A percentile compares a stretch with the other conserved stretches of the same genome.
phyloP scores from a whole-genome alignment of 2,113 vertebrate species.

The Daphoenositta chrysoptera region DNA sequence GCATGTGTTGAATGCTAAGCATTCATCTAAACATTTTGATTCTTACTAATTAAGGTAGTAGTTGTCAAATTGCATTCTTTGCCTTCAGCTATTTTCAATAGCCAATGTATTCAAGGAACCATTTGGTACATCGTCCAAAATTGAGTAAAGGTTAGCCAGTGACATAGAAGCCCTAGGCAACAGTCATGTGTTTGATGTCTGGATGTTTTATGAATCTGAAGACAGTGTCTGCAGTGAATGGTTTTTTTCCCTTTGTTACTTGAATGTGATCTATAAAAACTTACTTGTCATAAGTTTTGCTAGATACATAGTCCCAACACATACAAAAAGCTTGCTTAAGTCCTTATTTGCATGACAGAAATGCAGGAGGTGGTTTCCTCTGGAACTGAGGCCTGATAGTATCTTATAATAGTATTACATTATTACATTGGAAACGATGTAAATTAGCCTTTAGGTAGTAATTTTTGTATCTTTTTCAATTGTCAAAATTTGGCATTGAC shows the following conservation, averaged over 20 bases:
- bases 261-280: neutral
- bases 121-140: neutral
- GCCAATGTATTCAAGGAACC: neutral
- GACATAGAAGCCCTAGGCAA: neutral
- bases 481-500: neutral
- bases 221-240: neutral
- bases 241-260: neutral
- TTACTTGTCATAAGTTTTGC: neutral
- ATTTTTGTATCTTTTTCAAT: neutral
- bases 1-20: neutral
- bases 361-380: neutral
- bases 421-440: neutral
- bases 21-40: neutral
- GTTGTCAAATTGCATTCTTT: neutral
- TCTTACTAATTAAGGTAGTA: neutral
- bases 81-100: neutral
- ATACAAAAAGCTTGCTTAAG: neutral
- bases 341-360: neutral
- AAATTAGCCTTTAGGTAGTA: neutral
- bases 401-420: neutral
- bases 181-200: neutral
- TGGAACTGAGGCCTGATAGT: neutral
- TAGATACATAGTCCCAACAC: neutral
- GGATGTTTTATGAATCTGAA: neutral
- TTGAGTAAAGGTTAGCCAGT: neutral